Base-by-base conservation (phyloP, 2,888 invertebrate species). In the Atrina japonica region DNA sequence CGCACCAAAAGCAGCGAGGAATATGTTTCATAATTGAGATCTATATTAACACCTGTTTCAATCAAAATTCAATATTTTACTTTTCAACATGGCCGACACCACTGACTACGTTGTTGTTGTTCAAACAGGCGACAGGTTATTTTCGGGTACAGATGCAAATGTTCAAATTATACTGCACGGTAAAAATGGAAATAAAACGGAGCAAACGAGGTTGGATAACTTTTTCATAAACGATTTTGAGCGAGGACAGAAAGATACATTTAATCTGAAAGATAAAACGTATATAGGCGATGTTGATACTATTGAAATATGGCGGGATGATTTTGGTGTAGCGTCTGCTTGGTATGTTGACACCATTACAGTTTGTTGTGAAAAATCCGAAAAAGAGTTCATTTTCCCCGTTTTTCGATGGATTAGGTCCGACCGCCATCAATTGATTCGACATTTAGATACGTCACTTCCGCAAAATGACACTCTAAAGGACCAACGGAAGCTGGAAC, bases 91-190 rank as follows among this genome's bases (percentile, higher is more conserved):
- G 35, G 35, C 35, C 6, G 35, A 21, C 27, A 59, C 18, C 30
- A 45, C 35, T 11, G 60, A 58, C 21, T 84, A 77, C 56, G 64
- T 77, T 50, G 82, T 91, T 23, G 88, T 88, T 66, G 91, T 92
- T 18, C 88, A 88, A 40, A 92, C 92, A 0, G 92, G 92, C 0
- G 91, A 92, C 78, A 83, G 88, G 21, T 88, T 88, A 60, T 87
- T 88, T n/a, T 89, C 91, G 0, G 90, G 90, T 0, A 90, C 90
- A 0, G 91, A 91, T 73, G 91, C 91, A 41, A 91, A 91, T 66
- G 88, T 92, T 0, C 86, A 83, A 74, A 81, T 91, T 2, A 81
- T 88, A 16, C 75, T 92, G 9, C 87, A 89, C 58, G 91, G 91
- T 64, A 88, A 88, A 23, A 63, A 80, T 0, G 90, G 88, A 3